phyloP scores from a whole-genome alignment of 2,797 vertebrate species.

The Ambastaia sidthimunki region DNA sequence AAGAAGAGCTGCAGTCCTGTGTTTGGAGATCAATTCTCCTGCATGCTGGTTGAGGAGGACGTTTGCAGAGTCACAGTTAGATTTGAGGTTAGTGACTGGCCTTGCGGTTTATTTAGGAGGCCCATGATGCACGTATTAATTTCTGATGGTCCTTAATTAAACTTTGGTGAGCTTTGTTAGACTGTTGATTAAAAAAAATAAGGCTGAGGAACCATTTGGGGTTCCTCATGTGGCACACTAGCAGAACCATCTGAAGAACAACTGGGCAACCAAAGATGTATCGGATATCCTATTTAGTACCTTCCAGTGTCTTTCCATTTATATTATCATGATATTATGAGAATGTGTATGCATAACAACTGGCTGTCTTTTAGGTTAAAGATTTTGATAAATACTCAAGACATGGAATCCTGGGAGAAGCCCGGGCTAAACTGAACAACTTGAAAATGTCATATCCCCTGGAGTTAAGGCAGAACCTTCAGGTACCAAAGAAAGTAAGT shows the following conservation, averaged over 20 bases:
- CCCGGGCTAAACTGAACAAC: slow-evolving; percentile 66
- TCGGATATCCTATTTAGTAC: too few relatives aligned
- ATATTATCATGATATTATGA: not conserved
- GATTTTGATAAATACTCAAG: slow-evolving; percentile 81
- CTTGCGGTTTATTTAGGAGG: not conserved
- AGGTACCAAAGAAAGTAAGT: slow-evolving; percentile 66
- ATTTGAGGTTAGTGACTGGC: slow-evolving; percentile 72
- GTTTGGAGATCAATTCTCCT: slow-evolving; percentile 80
- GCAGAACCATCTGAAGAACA: not conserved
- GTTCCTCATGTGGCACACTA: too few relatives aligned
- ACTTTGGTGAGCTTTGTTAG: not conserved
- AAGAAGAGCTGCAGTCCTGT: slow-evolving; percentile 73
- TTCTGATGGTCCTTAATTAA: too few relatives aligned
- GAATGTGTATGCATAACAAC: not conserved
- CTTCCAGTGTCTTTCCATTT: not conserved
- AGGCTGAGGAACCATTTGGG: too few relatives aligned
- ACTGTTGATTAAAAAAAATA: not conserved
- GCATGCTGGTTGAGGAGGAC: slow-evolving; percentile 64
- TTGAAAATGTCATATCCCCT: slow-evolving; percentile 73
- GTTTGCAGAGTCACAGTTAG: slow-evolving; percentile 69
- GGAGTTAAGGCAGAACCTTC: slow-evolving; percentile 75
- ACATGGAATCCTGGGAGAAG: slow-evolving; percentile 76
- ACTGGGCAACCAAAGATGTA: not conserved
- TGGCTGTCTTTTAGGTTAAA: slow-evolving; percentile 72
- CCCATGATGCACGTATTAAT: too few relatives aligned